A percentile compares a stretch with the other conserved stretches of the same genome.
phyloP scores from a whole-genome alignment of 2,113 vertebrate species.

The Heterochromis multidens region DNA sequence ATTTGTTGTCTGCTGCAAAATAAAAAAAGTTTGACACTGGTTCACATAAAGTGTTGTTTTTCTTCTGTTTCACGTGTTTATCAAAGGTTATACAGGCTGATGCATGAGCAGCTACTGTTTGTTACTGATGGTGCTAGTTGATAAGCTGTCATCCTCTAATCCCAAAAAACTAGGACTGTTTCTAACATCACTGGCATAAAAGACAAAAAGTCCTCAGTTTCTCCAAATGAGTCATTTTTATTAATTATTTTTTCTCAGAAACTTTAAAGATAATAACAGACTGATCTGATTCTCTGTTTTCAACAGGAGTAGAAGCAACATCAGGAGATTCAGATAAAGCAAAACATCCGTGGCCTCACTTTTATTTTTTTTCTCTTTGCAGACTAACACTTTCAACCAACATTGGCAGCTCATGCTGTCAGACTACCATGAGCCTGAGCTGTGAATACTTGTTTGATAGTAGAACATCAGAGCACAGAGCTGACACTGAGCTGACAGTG shows the following conservation, averaged over 20 bases:
- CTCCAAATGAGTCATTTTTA: not conserved
- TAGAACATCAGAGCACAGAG: not conserved
- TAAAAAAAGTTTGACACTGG: not conserved
- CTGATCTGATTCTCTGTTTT: not conserved
- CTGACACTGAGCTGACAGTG: conserved; percentile 14
- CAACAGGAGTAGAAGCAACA: not conserved
- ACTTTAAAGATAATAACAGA: not conserved
- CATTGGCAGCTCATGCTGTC: not conserved
- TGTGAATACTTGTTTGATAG: conserved; percentile 4
- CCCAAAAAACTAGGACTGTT: not conserved
- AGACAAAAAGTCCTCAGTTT: accelerated
- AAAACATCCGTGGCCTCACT: not conserved
- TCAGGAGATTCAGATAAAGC: not conserved
- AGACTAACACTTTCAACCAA: not conserved
- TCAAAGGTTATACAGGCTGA: not conserved
- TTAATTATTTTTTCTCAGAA: not conserved
- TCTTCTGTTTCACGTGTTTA: not conserved
- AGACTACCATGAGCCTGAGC: not conserved
- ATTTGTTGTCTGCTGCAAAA: conserved; percentile 14
- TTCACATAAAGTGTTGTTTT: not conserved
- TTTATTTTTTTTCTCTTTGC: not conserved
- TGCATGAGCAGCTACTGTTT: not conserved
- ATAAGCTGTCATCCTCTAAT: not conserved
- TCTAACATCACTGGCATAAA: accelerated
- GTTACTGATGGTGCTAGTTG: not conserved